Evolutionary conservation across 2,888 invertebrate genomes (phyloP).

Genomic region (Drosophila fulvimacula): DNA sequence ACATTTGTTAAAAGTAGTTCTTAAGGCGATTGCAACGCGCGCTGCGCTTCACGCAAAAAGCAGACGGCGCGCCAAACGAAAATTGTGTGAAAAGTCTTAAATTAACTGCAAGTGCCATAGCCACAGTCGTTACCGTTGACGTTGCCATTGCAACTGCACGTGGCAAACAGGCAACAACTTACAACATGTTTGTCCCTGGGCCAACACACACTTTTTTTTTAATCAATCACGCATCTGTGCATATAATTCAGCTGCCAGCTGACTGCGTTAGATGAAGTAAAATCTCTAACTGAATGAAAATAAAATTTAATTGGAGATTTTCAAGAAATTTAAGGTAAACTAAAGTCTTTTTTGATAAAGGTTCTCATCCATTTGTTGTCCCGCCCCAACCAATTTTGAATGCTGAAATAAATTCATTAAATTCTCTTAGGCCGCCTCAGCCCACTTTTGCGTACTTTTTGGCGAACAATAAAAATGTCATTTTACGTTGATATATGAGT

Average conservation of each 20-base stretch:
- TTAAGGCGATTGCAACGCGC: conserved; percentile 74
- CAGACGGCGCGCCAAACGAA: conserved; percentile 26
- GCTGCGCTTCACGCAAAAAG: conserved; percentile 16
- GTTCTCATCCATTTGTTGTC: conserved; percentile 19
- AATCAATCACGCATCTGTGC: conserved; percentile 68
- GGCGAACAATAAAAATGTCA: conserved; percentile 75
- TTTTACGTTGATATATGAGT: conserved; percentile 72
- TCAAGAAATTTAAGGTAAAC: conserved; percentile 9
- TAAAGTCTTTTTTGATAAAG: conserved; percentile 40
- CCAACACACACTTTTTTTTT: conserved; percentile 48
- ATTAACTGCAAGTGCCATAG: conserved; percentile 66
- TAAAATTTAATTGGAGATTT: not conserved
- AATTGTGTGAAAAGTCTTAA: conserved; percentile 71
- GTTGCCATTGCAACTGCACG: conserved; percentile 36
- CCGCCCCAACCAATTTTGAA: conserved; percentile 31
- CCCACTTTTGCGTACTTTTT: conserved; percentile 33
- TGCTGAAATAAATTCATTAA: conserved; percentile 65
- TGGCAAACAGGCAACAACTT: conserved; percentile 24
- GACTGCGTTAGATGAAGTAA: conserved; percentile 32
- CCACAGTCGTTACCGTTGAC: conserved; percentile 17
- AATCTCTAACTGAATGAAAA: not conserved
- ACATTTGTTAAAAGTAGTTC: conserved; percentile 80
- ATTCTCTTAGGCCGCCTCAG: conserved; percentile 36
- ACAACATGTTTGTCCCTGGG: conserved; percentile 20
- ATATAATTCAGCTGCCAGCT: conserved; percentile 36